Conservation (phyloP, 2,888 invertebrate genomes). For the Parapristionchus giblindavisi region DNA sequence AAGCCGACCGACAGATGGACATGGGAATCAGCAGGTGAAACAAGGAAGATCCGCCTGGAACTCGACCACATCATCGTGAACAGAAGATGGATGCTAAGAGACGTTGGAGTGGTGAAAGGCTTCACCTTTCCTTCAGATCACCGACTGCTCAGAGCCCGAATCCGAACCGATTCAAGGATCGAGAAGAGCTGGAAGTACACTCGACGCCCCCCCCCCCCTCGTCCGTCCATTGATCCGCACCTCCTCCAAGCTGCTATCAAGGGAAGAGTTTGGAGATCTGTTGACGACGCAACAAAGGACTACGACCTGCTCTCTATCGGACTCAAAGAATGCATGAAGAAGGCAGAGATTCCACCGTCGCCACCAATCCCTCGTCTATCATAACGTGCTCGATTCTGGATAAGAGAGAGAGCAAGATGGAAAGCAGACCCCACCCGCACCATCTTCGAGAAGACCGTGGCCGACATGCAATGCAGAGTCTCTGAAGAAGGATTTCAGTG, state of each 20-base stretch:
- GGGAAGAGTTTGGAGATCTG: not conserved
- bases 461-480: no score
- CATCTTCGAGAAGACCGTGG: no score
- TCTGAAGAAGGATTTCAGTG: no score
- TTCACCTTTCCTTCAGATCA: conserved; percentile 8
- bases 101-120: not conserved
- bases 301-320: conserved; percentile 6
- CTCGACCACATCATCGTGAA: not conserved
- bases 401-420: no score
- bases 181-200: conserved; percentile 8
- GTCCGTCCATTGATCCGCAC: not conserved
- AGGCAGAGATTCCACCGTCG: not conserved
- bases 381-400: no score
- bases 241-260: not conserved
- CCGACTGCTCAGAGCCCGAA: not conserved
- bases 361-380: conserved; percentile 5
- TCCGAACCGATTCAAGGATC: not conserved
- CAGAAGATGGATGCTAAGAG: not conserved
- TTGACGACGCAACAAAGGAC: not conserved
- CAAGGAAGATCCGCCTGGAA: not conserved
- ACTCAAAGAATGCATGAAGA: not conserved
- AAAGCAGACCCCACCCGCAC: no score
- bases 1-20: not conserved
- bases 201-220: not conserved
- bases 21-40: not conserved